A percentile compares a stretch with the other conserved stretches of the same genome.
Evolutionary conservation across 64 coral and sea anemone genomes (phyloP).

Genomic region (Exaiptasia diaphana): DNA sequence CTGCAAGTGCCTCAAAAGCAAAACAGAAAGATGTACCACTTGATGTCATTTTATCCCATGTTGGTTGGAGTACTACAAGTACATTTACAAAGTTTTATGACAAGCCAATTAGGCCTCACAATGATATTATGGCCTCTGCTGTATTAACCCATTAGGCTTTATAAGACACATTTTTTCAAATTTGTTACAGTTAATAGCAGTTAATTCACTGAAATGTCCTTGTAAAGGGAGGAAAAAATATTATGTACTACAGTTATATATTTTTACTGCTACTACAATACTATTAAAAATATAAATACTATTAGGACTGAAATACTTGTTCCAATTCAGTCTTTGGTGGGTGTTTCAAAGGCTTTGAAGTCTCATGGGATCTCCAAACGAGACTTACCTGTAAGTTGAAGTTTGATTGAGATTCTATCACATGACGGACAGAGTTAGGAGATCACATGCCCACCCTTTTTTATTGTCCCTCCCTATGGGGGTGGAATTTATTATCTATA

Average conservation of each 20-base stretch:
- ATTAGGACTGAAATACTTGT: too few species aligned
- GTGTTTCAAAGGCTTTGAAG: constrained; percentile 55
- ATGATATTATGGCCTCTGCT: constrained; percentile 37
- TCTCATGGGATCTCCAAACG: constrained; percentile 47
- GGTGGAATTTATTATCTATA: not conserved
- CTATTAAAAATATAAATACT: too few species aligned
- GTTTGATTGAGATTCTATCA: constrained; percentile 21
- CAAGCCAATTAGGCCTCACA: not conserved
- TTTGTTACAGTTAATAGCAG: constrained; percentile 3
- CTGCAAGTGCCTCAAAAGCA: constrained; percentile 38
- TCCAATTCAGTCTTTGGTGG: not conserved
- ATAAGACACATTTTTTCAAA: not conserved
- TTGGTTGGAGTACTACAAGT: constrained; percentile 20
- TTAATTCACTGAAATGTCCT: too few species aligned
- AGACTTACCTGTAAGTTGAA: constrained; percentile 16
- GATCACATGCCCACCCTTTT: constrained; percentile 30
- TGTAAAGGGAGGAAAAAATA: too few species aligned
- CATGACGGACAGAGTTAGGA: constrained; percentile 4
- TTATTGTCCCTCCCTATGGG: constrained; percentile 17
- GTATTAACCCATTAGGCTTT: constrained; percentile 34
- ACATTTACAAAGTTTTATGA: constrained; percentile 40
- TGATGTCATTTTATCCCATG: constrained; percentile 3
- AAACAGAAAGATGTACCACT: not conserved
- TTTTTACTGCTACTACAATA: too few species aligned
- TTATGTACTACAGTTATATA: too few species aligned